These are phyloP conservation scores for Lypha dubia DNA, from an alignment of 2,888 invertebrate species.

Conservation along the genomic window DNA sequence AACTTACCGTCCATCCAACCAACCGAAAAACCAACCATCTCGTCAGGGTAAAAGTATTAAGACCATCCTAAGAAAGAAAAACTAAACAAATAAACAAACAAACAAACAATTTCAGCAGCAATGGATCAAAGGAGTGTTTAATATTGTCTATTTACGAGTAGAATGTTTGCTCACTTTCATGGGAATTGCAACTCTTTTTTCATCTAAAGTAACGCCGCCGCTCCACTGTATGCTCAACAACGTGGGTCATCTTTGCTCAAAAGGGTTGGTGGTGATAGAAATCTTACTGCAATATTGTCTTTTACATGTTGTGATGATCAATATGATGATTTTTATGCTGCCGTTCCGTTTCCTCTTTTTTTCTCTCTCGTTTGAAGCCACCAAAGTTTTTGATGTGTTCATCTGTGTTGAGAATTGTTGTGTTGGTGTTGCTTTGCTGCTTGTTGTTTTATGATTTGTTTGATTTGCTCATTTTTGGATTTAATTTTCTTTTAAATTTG, in stretches of 20 bases:
- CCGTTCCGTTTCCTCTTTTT: constrained; percentile 21
- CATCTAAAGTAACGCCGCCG: constrained; percentile 60
- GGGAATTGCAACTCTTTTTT: constrained; percentile 73
- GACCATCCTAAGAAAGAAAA: constrained; percentile 20
- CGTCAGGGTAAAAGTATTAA: constrained; percentile 11
- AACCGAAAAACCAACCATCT: constrained; percentile 37
- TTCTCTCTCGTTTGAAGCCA: constrained; percentile 2
- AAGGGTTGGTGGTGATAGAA: constrained; percentile 25
- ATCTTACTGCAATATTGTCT: constrained; percentile 15
- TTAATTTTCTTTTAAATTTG: constrained; percentile 81
- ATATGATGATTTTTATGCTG: constrained; percentile 18
- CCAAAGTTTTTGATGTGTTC: constrained; percentile 36
- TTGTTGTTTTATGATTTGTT: constrained; percentile 80
- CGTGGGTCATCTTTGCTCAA: constrained; percentile 30
- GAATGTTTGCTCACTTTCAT: constrained; percentile 74
- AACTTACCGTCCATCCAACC: constrained; percentile 52
- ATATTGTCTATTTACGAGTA: constrained; percentile 52
- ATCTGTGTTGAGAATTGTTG: constrained; percentile 68
- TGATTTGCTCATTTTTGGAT: constrained; percentile 82
- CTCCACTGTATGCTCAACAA: constrained; percentile 42
- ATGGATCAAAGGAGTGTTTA: constrained; percentile 31
- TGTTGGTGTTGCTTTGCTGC: no score
- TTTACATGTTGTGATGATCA: constrained; percentile 40
- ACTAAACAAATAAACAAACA: constrained; percentile 19
- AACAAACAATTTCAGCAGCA: constrained; percentile 21